Conservation (phyloP, 1,140 invertebrate species). For the Caerostris extrusa region DNA sequence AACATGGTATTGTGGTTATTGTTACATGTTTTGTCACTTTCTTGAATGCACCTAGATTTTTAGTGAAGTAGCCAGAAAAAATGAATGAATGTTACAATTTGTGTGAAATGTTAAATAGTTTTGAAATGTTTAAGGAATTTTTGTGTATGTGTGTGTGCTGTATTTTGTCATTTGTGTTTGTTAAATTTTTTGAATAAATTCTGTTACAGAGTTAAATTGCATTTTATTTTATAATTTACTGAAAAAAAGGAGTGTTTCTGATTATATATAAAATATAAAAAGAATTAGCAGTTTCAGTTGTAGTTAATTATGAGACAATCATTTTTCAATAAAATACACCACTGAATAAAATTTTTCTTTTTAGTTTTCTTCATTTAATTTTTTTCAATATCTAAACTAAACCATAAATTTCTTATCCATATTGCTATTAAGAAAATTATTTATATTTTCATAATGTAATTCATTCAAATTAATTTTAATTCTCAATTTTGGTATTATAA, state of each 20-base stretch:
- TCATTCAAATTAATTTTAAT: no score
- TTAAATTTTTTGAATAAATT: slow-evolving; percentile 4
- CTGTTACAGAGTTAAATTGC: neutral
- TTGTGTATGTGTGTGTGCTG: neutral
- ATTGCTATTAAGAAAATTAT: no score
- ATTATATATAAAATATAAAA: neutral
- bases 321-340: neutral
- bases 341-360: slow-evolving; percentile 1
- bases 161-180: neutral
- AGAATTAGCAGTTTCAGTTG: neutral
- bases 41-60: neutral
- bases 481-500: no score
- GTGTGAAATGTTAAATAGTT: neutral
- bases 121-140: neutral
- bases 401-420: no score
- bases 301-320: neutral
- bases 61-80: neutral
- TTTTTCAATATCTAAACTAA: no score
- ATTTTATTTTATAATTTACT: neutral
- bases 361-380: neutral
- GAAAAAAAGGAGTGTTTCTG: neutral
- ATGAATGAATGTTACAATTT: neutral
- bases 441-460: no score
- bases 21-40: neutral
- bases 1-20: neutral